A percentile compares a stretch with the other conserved stretches of the same genome.
phyloP scores from a whole-genome alignment of 2,888 invertebrate species.

The Lysandra coridon region DNA sequence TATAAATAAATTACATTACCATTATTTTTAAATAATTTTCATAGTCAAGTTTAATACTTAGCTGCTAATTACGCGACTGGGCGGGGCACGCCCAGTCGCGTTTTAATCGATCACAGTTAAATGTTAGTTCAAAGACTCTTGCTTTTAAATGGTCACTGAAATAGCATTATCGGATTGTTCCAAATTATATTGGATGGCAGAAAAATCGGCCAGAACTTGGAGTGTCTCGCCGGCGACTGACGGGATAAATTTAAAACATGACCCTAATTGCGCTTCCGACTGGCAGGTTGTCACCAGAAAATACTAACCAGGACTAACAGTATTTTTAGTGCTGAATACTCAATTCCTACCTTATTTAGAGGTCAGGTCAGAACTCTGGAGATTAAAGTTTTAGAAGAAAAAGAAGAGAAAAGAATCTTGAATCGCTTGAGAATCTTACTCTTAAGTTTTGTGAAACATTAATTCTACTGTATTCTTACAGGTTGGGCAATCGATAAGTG shows the following conservation, averaged over 20 bases:
- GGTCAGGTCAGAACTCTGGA: not conserved
- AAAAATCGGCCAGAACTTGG: not conserved
- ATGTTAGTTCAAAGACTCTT: not conserved
- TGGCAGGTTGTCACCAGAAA: not conserved
- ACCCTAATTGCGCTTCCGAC: slow-evolving; percentile 11
- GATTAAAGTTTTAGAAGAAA: not conserved
- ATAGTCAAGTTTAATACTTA: not conserved
- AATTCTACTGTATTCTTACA: not conserved
- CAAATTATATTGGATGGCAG: not conserved
- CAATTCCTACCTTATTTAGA: not conserved
- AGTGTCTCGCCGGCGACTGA: not conserved
- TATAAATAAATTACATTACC: not conserved
- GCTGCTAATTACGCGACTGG: not conserved
- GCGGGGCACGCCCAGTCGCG: not conserved
- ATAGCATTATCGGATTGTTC: not conserved
- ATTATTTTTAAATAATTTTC: not conserved
- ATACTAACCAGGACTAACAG: not conserved
- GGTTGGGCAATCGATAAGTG: slow-evolving; percentile 3
- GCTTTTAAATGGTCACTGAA: not conserved
- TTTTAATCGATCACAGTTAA: not conserved
- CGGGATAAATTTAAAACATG: slow-evolving; percentile 1
- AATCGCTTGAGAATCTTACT: not conserved
- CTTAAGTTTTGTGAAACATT: not conserved
- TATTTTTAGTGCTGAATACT: not conserved
- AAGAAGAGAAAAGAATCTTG: no score